Evolutionary conservation across 2,888 invertebrate genomes (phyloP), one percentile per base, ranked within the genome.

Genomic region (Petrophora chlorosata): DNA sequence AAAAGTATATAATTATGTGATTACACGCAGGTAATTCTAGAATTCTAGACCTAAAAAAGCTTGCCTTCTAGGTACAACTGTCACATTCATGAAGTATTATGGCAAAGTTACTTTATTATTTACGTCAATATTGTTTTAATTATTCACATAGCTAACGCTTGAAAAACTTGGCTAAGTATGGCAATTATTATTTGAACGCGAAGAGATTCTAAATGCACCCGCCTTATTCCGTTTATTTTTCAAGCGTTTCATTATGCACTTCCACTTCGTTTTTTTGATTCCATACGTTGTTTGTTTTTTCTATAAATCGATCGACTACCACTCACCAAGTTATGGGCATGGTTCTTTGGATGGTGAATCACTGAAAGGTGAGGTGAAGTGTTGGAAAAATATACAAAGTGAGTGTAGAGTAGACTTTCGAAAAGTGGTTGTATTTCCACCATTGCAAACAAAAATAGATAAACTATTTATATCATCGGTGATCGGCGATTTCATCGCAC

Each of bases 1-100:
- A 34, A 49, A 42, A 42, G 30, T 13, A 32, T 28, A 8, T 38
- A 42, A 43, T 38, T 34, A 49, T n/a, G 12, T 43, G 32, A 14
- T 3, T n/a, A 13, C 14, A 23, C 13, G 30, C 15, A 22, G 22
- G 40, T 29, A 13, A 39, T 23, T 34, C 19, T 28, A 8, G 7
- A 12, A 33, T 41, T 29, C 40, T 33, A 33, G 32, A 32, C 9
- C 14, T 22, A 3, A 17, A 38, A 19, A 38, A 38, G n/a, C 9
- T n/a, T 23, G n/a, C n/a, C n/a, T n/a, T n/a, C n/a, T n/a, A n/a
- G n/a, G n/a, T n/a, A n/a, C n/a, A n/a, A n/a, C n/a, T n/a, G n/a
- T n/a, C n/a, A n/a, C n/a, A n/a, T n/a, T n/a, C n/a, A n/a, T n/a
- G n/a, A n/a, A n/a, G n/a, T n/a, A n/a, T n/a, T n/a, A n/a, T n/a